Percentiles rank a stretch among this genome's conserved stretches.
Conservation (phyloP, 2,888 invertebrate species). For the Megalurothrips usitatus region DNA sequence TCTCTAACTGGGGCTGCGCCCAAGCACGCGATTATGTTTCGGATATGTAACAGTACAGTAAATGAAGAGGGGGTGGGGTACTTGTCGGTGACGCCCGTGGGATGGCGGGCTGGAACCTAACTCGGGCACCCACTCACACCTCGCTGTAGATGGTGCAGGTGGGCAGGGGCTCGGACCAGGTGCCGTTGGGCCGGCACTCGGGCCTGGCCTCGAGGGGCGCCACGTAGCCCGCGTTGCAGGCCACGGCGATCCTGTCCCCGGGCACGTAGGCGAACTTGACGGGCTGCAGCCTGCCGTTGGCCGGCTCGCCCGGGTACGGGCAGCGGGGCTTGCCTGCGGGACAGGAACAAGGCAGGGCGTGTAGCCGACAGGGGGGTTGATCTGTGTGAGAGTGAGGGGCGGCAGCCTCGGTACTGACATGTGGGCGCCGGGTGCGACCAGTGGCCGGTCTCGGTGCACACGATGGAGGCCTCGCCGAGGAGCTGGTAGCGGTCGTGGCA, state of each 20-base stretch:
- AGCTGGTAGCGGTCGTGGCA: constrained; percentile 63
- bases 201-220: constrained; percentile 51
- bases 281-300: constrained; percentile 64
- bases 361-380: background rate
- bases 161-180: constrained; percentile 64
- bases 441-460: constrained; percentile 81
- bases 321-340: constrained; percentile 65
- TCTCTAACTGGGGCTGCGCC: too few relatives aligned
- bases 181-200: constrained; percentile 54
- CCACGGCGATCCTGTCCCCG: constrained; percentile 64
- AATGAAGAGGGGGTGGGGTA: background rate
- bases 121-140: constrained; percentile 44
- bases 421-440: constrained; percentile 85
- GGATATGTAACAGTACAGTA: background rate
- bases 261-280: constrained; percentile 70
- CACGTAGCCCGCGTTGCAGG: constrained; percentile 63
- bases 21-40: background rate
- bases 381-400: too few relatives aligned
- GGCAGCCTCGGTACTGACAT: constrained; percentile 62
- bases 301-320: constrained; percentile 66
- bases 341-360: constrained; percentile 37
- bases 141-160: constrained; percentile 62
- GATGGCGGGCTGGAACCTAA: background rate
- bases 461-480: constrained; percentile 75
- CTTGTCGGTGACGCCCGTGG: background rate